These are phyloP conservation scores for Lycodopsis pacificus DNA, from an alignment of 2,797 vertebrate species.

Conservation along the genomic window DNA sequence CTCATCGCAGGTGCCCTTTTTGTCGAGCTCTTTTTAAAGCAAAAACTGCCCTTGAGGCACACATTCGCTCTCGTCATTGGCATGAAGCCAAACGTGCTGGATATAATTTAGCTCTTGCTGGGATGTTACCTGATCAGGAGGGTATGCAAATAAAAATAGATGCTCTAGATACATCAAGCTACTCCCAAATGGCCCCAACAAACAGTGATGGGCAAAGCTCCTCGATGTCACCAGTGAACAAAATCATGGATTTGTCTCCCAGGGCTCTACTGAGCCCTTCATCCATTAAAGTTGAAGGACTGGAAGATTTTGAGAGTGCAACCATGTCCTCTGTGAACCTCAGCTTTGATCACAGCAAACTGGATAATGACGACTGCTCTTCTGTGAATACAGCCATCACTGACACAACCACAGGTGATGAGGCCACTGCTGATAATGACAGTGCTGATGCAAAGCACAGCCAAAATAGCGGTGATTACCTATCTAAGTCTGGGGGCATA, in stretches of 20 bases:
- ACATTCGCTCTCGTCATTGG: conserved; percentile 99
- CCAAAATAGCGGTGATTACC: conserved; percentile 89
- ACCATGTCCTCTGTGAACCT: conserved; percentile 96
- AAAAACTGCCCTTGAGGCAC: conserved; percentile 98
- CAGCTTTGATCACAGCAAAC: conserved; percentile 94
- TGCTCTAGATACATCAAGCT: conserved; percentile 89
- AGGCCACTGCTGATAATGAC: conserved; percentile 96
- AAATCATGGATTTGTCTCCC: conserved; percentile 95
- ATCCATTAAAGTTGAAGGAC: conserved; percentile 97
- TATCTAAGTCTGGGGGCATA: conserved; percentile 92
- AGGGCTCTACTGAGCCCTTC: conserved; percentile 95
- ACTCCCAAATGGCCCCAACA: conserved; percentile 88
- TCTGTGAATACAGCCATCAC: conserved; percentile 99
- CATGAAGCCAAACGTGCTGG: conserved; percentile 98
- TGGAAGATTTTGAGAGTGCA: conserved; percentile 97
- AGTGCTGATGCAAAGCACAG: conserved; percentile 92
- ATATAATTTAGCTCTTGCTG: conserved; percentile 93
- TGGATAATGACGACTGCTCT: conserved; percentile 99
- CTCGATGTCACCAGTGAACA: conserved; percentile 95
- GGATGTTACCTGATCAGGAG: conserved; percentile 94
- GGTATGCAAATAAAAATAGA: conserved; percentile 95
- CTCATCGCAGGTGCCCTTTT: conserved; percentile 97
- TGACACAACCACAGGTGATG: conserved; percentile 98
- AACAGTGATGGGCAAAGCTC: conserved; percentile 93
- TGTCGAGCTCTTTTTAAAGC: conserved; percentile 99